Evolutionary conservation across 2,113 vertebrate species (phyloP).

Genomic region (Nothocercus nigrocapillus): DNA sequence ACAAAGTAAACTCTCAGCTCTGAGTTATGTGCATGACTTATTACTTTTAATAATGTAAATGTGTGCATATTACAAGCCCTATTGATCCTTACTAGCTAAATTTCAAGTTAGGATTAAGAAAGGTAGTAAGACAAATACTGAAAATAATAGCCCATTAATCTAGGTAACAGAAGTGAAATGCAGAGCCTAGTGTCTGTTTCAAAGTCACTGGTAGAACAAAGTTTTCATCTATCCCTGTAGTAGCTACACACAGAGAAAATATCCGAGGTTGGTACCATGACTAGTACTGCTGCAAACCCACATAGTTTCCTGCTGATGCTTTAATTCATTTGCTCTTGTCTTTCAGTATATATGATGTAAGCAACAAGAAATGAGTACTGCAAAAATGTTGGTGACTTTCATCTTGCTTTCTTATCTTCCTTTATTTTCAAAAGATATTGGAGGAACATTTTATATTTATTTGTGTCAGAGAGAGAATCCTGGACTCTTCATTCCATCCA

Average conservation of each 20-base stretch:
- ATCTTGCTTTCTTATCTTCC: neutral
- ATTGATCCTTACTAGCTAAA: conserved; percentile 14
- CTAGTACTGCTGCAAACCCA: neutral
- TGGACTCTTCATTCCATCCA: too few relatives aligned
- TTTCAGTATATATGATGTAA: neutral
- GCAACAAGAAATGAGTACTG: neutral
- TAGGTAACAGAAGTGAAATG: neutral
- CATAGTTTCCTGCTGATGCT: neutral
- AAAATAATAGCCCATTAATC: conserved; percentile 41
- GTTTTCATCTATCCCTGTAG: neutral
- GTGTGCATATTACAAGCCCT: neutral
- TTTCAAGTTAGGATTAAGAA: conserved; percentile 44
- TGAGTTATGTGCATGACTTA: conserved; percentile 3
- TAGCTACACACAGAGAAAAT: neutral
- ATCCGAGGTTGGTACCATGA: neutral
- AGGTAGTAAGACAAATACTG: conserved; percentile 9
- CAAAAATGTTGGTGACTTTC: neutral
- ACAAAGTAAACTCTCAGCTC: conserved; percentile 7
- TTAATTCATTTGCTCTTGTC: neutral
- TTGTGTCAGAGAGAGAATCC: neutral
- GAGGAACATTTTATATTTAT: neutral
- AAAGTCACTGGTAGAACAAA: neutral
- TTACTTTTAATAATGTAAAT: neutral
- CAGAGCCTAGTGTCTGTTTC: neutral
- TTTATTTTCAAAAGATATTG: neutral